These are phyloP conservation scores for Catostylus mosaicus DNA, from an alignment of 30 jellyfish, hydroid and myxozoan genomes.

Conservation along the genomic window DNA sequence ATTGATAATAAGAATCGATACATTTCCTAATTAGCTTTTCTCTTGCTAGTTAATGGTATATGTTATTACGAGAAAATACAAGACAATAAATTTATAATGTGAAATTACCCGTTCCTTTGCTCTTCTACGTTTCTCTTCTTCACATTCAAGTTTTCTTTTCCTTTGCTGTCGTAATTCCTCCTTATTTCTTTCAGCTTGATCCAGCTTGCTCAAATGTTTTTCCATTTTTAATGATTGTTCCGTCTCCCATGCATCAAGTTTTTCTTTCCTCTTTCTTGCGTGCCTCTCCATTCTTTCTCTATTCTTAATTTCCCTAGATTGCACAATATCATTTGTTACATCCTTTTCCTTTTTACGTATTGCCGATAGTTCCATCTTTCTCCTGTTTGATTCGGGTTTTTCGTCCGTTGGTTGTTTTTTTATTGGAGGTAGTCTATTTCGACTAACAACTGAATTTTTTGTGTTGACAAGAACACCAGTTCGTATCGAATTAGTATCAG, in stretches of 20 bases:
- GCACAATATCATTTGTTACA: neutral
- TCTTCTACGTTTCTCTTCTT: constrained; percentile 56
- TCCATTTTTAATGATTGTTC: constrained; percentile 24
- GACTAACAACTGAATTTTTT: neutral
- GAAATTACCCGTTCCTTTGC: constrained; percentile 68
- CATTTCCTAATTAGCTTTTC: too few species aligned
- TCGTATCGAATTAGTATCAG: constrained; percentile 29
- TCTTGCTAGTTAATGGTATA: too few species aligned
- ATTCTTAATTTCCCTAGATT: constrained; percentile 23
- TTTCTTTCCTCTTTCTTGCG: constrained; percentile 53
- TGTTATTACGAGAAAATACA: neutral
- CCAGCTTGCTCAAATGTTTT: constrained; percentile 30
- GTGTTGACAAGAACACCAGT: constrained; percentile 16
- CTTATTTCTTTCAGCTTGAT: constrained; percentile 53
- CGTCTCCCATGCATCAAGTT: constrained; percentile 8
- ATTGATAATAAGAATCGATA: too few species aligned
- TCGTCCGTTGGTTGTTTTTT: constrained; percentile 34
- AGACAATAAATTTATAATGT: too few species aligned
- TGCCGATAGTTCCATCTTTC: neutral
- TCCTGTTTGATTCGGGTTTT: constrained; percentile 35
- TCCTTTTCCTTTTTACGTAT: constrained; percentile 15
- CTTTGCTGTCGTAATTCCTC: constrained; percentile 50
- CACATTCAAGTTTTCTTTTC: constrained; percentile 42
- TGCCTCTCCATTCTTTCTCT: constrained; percentile 16
- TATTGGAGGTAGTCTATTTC: constrained; percentile 38